Percentiles rank a stretch among this genome's conserved stretches.
Evolutionary conservation across 2,113 vertebrate genomes (phyloP).

Genomic region (Alethe castanea): DNA sequence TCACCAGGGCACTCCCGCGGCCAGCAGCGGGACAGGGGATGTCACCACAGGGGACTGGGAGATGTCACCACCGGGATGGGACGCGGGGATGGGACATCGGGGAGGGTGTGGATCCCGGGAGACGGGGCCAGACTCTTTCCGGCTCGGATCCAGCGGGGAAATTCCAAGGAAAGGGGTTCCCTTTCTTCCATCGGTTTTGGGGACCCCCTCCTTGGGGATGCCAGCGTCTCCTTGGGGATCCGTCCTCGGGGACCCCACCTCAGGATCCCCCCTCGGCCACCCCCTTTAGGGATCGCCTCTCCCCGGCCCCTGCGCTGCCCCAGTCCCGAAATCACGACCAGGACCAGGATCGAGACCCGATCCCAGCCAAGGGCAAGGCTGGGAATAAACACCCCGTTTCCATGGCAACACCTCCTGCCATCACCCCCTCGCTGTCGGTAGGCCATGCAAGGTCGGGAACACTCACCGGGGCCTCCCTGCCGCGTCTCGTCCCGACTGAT

Average conservation of each 20-base stretch:
- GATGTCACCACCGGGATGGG: not conserved
- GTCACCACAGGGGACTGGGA: not conserved
- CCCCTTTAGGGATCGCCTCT: too few relatives aligned
- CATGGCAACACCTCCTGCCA: not conserved
- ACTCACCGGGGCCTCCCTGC: not conserved
- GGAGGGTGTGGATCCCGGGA: too few relatives aligned
- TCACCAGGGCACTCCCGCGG: not conserved
- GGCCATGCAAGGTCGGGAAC: not conserved
- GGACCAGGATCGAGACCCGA: too few relatives aligned
- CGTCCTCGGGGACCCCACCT: not conserved
- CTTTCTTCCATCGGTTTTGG: too few relatives aligned
- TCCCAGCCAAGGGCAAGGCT: rapidly evolving
- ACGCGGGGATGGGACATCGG: too few relatives aligned
- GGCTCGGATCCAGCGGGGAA: too few relatives aligned
- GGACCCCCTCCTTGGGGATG: not conserved
- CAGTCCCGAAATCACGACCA: too few relatives aligned
- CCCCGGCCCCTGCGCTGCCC: too few relatives aligned
- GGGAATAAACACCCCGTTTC: not conserved
- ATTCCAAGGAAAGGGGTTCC: not conserved
- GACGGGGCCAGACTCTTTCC: not conserved
- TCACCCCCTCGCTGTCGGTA: not conserved
- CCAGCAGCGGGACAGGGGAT: not conserved
- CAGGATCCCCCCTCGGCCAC: too few relatives aligned
- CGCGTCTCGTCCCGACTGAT: too few relatives aligned
- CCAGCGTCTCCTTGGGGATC: too few relatives aligned